Evolutionary conservation across 2,797 vertebrate genomes (phyloP), one percentile per base, ranked within the genome.

Genomic region (Paedocypris micromegethes): DNA sequence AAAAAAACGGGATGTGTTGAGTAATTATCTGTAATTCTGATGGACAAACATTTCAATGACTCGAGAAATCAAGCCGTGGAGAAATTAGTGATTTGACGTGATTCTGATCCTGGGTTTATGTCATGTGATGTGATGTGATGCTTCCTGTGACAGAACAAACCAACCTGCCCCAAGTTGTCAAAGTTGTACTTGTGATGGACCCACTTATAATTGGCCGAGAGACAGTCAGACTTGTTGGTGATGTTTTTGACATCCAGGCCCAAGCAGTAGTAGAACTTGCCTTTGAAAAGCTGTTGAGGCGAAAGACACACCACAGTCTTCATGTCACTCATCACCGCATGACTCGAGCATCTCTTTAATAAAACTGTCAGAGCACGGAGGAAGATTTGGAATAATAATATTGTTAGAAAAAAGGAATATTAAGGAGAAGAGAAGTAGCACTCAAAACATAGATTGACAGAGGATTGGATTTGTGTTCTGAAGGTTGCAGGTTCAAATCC

Each of bases 181-280:
- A 98, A 98, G 88, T 98, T 98, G 86, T 98, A 98, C 67, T 98
- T 98, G 80, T 97, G 95, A 80, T 97, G 96, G 51, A 96, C 92
- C 96, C 96, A 98, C 80, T 94, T 96, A 86, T 96, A 96, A 84
- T 92, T 95, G 86, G 91, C 94, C 0, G 91, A 91, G 79, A 96
- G 23, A 0, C 96, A 98, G 88, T 98, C 96, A 0, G 95, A 98
- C 57, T 92, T 92, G 88, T 98, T 98, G 82, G 95, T 97, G 83
- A 98, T 93, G 81, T 98, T 98, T 78, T 92, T 93, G 74, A 94
- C 93, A 74, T 98, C 95, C 0, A 88, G 85, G 1, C 95, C 96
- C 9, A 94, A 87, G 78, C 96, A 98, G 81, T 98, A 91, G 86
- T 95, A 98, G 87, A 98, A 98, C 76, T 98, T 98, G 45, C 96